phyloP scores from a whole-genome alignment of 2,113 vertebrate species.

The Pygoscelis adeliae region DNA sequence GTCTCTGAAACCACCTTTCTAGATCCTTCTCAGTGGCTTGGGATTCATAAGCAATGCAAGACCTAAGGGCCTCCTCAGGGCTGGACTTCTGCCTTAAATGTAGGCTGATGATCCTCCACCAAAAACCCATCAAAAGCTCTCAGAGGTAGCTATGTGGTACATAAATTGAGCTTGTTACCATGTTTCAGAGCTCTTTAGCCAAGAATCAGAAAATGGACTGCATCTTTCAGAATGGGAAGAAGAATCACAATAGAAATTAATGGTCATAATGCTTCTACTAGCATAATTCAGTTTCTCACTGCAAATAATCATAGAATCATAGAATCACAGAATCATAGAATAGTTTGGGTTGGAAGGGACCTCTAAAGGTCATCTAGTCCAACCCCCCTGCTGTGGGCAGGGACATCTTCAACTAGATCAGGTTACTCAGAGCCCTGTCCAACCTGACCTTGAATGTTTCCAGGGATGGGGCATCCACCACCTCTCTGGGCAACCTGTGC shows the following conservation, averaged over 20 bases:
- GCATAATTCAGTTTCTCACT: not conserved
- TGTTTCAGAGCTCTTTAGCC: not conserved
- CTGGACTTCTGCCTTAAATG: not conserved
- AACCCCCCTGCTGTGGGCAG: accelerated
- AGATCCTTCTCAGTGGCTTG: not conserved
- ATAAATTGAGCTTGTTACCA: not conserved
- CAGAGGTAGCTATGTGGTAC: not conserved
- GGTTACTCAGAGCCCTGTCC: accelerated
- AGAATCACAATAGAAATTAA: not conserved
- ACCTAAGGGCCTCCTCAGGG: not conserved
- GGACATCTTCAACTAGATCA: not conserved
- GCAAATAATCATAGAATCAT: not conserved
- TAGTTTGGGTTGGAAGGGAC: not conserved
- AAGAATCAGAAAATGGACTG: not conserved
- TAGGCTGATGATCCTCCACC: not conserved
- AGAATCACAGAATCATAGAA: not conserved
- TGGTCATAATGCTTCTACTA: not conserved
- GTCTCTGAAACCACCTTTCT: not conserved
- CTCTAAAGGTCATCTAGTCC: not conserved
- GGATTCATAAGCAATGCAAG: not conserved
- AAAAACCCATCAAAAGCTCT: not conserved
- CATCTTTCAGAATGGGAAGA: not conserved
- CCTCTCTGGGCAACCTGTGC: not conserved
- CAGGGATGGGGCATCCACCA: not conserved
- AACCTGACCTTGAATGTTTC: not conserved